These are phyloP conservation scores for Pteropus alecto DNA, from an alignment of 2,113 vertebrate genomes.

Conservation along the genomic window DNA sequence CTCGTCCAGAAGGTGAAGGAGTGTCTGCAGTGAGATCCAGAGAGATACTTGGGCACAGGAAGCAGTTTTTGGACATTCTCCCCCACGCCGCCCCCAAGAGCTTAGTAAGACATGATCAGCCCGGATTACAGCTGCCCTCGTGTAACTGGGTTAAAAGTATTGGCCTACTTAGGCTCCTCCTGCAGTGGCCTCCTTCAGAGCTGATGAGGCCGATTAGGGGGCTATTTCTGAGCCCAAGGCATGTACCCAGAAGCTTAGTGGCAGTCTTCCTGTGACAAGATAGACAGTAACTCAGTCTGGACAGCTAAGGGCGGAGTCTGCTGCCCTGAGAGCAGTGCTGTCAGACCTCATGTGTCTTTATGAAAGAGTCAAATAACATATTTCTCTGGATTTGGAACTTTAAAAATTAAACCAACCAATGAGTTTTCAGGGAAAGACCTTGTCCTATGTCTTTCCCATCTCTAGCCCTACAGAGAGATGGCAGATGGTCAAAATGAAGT, in stretches of 20 bases:
- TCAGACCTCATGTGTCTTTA: neutral
- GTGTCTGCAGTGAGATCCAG: slow-evolving; percentile 5
- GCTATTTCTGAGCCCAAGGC: slow-evolving; percentile 69
- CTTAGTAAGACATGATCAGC: slow-evolving; percentile 67
- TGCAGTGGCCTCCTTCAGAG: slow-evolving; percentile 64
- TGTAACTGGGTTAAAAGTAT: slow-evolving; percentile 72
- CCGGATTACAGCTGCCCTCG: slow-evolving; percentile 68
- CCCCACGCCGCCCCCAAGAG: neutral
- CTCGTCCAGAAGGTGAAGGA: slow-evolving; percentile 44
- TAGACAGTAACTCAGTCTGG: slow-evolving; percentile 20
- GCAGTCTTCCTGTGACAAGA: slow-evolving; percentile 21
- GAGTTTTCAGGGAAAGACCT: neutral
- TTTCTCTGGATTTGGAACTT: neutral
- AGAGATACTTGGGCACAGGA: slow-evolving; percentile 47
- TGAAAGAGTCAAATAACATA: neutral
- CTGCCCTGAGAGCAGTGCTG: neutral
- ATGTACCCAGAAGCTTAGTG: slow-evolving; percentile 19
- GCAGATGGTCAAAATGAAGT: neutral
- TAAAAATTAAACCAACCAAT: neutral
- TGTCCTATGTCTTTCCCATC: neutral
- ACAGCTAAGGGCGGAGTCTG: neutral
- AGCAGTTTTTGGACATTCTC: slow-evolving; percentile 44
- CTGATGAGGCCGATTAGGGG: slow-evolving; percentile 73
- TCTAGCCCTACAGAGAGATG: neutral
- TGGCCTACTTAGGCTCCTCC: slow-evolving; percentile 70